Conservation (phyloP, 2,888 invertebrate species). For the Halictus quadricinctus region DNA sequence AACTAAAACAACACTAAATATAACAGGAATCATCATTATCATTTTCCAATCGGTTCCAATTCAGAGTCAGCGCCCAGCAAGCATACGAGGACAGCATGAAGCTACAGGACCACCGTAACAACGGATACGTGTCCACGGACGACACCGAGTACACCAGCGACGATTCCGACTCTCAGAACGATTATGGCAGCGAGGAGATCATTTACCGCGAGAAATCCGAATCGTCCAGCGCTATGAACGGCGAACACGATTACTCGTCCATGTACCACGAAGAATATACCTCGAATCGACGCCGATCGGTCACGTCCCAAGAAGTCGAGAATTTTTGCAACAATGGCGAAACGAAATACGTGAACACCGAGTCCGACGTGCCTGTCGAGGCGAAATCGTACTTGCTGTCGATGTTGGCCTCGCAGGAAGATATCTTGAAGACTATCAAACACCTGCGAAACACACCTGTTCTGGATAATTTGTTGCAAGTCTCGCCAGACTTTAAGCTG, state of each 20-base stretch:
- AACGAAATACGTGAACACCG: slow-evolving; percentile 62
- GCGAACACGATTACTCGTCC: slow-evolving; percentile 57
- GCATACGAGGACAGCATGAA: slow-evolving; percentile 59
- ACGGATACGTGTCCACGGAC: slow-evolving; percentile 66
- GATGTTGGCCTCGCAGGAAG: slow-evolving; percentile 75
- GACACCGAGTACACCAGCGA: slow-evolving; percentile 71
- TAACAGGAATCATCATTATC: not conserved
- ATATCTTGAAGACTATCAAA: slow-evolving; percentile 76
- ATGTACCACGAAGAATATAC: slow-evolving; percentile 54
- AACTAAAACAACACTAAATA: not conserved
- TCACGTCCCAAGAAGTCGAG: slow-evolving; percentile 67
- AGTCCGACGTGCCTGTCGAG: slow-evolving; percentile 61
- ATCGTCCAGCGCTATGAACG: slow-evolving; percentile 59
- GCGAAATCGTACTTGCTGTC: slow-evolving; percentile 72
- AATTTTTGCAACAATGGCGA: slow-evolving; percentile 54
- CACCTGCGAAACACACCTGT: slow-evolving; percentile 76
- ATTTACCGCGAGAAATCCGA: slow-evolving; percentile 56
- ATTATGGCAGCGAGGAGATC: slow-evolving; percentile 60
- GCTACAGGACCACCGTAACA: slow-evolving; percentile 48
- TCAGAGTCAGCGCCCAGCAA: slow-evolving; percentile 51
- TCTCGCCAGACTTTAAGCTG: slow-evolving; percentile 75
- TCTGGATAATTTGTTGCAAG: slow-evolving; percentile 75
- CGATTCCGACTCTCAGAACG: slow-evolving; percentile 69
- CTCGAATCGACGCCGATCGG: slow-evolving; percentile 53
- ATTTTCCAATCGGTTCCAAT: slow-evolving; percentile 29